Percentiles rank a stretch among this genome's conserved stretches.
These are phyloP conservation scores for Cactoblastis cactorum DNA, from an alignment of 2,888 invertebrate species.

Conservation along the genomic window DNA sequence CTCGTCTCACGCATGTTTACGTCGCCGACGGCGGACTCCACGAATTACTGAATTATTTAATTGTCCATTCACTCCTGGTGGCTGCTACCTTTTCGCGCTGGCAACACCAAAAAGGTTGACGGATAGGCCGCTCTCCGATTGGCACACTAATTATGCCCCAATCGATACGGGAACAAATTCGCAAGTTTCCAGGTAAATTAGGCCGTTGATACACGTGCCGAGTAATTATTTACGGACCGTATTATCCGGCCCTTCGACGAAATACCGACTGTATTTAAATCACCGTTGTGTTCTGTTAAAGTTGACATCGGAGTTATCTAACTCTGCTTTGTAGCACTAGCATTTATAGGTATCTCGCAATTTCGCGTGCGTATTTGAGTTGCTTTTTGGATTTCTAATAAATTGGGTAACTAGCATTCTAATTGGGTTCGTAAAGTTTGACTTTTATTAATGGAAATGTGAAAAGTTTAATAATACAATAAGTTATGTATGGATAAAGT, in stretches of 20 bases:
- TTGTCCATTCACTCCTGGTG: slow-evolving; percentile 75
- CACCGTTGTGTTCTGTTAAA: no score
- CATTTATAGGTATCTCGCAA: no score
- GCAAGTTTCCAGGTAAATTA: slow-evolving; percentile 27
- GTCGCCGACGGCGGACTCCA: slow-evolving; percentile 68
- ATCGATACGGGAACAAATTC: slow-evolving; percentile 38
- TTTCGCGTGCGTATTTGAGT: no score
- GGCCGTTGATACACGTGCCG: slow-evolving; percentile 19
- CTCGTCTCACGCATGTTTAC: slow-evolving; percentile 75
- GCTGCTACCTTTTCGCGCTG: slow-evolving; percentile 71
- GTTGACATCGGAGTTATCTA: no score
- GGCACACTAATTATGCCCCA: slow-evolving; percentile 54
- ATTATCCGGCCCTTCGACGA: not conserved
- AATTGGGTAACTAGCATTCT: no score
- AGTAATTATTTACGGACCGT: slow-evolving; percentile 6
- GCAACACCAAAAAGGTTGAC: slow-evolving; percentile 62
- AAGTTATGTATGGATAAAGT: no score
- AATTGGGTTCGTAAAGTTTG: no score
- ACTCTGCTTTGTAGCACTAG: not conserved
- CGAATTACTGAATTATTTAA: slow-evolving; percentile 79
- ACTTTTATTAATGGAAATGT: no score
- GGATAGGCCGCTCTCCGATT: slow-evolving; percentile 53
- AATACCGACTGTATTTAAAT: slow-evolving; percentile 5
- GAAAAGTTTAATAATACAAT: no score
- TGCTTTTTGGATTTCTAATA: no score